Evolutionary conservation across 2,113 vertebrate genomes (phyloP), one percentile per base, ranked within the genome.

Genomic region (Malurus cyaneus): DNA sequence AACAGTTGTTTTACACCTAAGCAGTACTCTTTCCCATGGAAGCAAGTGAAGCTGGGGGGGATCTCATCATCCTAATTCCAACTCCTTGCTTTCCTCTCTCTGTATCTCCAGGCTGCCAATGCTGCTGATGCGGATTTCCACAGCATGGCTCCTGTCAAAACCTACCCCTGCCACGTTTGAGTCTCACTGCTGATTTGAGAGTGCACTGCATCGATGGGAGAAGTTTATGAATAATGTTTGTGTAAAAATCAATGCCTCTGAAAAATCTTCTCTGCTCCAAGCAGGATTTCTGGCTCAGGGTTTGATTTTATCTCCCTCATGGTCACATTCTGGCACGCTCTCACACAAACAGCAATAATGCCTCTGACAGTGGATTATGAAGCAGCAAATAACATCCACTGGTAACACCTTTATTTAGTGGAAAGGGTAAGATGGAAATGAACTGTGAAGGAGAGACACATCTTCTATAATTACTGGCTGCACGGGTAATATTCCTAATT

Each of bases 1-100:
- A 61, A 47, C 64, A 52, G 91, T 41, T 5, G 16, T 36, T 95
- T 95, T 82, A 94, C 93, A 95, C 94, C 87, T 95, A 89, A 88
- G 49, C 46, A 82, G 59, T 59, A 28, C 18, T 89, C 41, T 92
- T 89, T 91, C 86, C 71, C 78, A 71, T 65, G 84, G 64, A 95
- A 86, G 90, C 23, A 53, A 66, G 31, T 0, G 1, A 80, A 89
- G 78, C 61, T 6, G 18, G 21, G 16, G 25, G 59, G 21, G 10
- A 47, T 73, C 28, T 53, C 24, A 42, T 34, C 88, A 32, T 49
- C 73, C 65, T 47, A 24, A 79, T 91, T 82, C 61, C 47, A 62
- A 23, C 54, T 86, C 53, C 50, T 78, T 80, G 62, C 56, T 67
- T 80, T 19, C 71, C 36, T 57, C 46, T 88, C 64, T 60, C 66